Conservation (phyloP, 2,888 invertebrate species). For the Encarsia formosa region DNA sequence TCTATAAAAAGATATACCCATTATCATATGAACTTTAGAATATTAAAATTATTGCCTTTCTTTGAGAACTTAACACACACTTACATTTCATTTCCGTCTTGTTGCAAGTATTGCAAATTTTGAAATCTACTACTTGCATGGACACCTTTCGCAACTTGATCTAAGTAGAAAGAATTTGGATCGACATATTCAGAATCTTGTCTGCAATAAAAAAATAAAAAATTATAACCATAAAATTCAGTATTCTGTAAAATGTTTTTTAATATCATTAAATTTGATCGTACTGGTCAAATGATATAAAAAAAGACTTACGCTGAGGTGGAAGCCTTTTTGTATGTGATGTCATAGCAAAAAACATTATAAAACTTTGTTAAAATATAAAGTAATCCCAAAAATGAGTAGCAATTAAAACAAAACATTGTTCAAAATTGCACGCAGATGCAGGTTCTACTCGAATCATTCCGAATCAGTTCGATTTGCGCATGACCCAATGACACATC, state of each 20-base stretch:
- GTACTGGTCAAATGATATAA: not conserved
- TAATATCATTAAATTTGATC: not conserved
- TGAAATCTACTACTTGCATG: too few species aligned
- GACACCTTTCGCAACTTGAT: too few species aligned
- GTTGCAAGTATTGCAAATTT: conserved; percentile 1
- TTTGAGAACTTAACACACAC: not conserved
- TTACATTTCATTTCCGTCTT: conserved; percentile 9
- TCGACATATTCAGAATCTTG: conserved; percentile 29
- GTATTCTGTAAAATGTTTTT: not conserved
- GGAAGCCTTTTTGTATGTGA: too few species aligned
- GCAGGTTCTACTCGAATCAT: too few species aligned
- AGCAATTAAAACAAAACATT: too few species aligned
- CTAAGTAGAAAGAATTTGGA: conserved; percentile 37
- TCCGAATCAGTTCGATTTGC: too few species aligned
- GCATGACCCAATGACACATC: too few species aligned
- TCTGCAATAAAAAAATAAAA: conserved; percentile 13
- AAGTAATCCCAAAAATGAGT: too few species aligned
- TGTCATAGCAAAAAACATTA: too few species aligned
- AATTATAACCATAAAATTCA: not conserved
- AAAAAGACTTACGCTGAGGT: not conserved
- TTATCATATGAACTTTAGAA: too few species aligned
- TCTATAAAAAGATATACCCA: not conserved
- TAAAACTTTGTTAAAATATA: too few species aligned
- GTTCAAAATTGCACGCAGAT: too few species aligned
- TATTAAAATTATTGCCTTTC: not conserved